Conservation (phyloP, 2,113 vertebrate species). For the Burhinus oedicnemus region DNA sequence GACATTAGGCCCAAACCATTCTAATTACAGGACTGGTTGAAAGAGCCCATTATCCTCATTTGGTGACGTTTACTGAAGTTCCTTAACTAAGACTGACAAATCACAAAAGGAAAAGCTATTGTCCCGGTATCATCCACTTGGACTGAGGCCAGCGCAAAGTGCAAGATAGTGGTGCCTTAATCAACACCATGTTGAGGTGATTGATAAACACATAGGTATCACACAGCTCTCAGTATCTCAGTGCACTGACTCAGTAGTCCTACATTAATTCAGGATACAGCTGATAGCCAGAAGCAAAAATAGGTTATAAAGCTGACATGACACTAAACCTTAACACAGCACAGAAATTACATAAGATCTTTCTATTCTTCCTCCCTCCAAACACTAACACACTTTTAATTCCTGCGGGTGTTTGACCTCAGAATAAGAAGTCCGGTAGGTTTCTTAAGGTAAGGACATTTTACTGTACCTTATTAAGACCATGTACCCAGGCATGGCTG, state of each 20-base stretch:
- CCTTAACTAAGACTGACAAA: not conserved
- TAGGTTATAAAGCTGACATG: not conserved
- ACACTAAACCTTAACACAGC: not conserved
- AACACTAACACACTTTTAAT: not conserved
- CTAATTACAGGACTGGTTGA: not conserved
- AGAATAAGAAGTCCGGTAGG: not conserved
- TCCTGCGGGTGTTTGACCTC: not conserved
- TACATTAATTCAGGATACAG: not conserved
- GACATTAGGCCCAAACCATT: not conserved
- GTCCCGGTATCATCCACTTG: not conserved
- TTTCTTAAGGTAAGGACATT: not conserved
- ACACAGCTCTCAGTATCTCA: not conserved
- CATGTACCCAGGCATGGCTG: conserved; percentile 83
- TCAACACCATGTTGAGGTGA: not conserved
- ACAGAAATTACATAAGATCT: not conserved
- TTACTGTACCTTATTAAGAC: conserved; percentile 80
- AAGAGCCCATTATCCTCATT: not conserved
- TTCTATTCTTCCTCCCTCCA: not conserved
- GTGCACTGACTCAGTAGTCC: not conserved
- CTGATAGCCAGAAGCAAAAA: not conserved
- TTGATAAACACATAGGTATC: not conserved
- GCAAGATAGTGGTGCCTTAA: not conserved
- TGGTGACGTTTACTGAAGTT: not conserved
- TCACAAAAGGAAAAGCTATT: not conserved
- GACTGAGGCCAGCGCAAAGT: not conserved